These are phyloP conservation scores for Paramormyrops hopkinsi DNA, from an alignment of 2,797 vertebrate species.

Conservation along the genomic window DNA sequence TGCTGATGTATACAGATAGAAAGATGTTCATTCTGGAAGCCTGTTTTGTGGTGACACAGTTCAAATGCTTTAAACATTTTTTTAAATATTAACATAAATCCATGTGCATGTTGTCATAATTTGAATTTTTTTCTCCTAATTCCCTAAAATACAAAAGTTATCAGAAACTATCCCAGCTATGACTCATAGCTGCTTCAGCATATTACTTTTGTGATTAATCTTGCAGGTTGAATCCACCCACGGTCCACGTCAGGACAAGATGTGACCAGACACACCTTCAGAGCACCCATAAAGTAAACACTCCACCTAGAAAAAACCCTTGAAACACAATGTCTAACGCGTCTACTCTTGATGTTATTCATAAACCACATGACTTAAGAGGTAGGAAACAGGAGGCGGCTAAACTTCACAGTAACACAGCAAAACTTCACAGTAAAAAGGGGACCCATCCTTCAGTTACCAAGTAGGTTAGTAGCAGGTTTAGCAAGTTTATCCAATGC, in stretches of 20 bases:
- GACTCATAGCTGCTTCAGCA: not conserved
- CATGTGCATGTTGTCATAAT: slow-evolving; percentile 48
- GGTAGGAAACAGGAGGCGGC: not conserved
- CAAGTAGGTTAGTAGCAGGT: not conserved
- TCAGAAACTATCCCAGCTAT: slow-evolving; percentile 33
- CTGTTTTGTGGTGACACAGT: slow-evolving; percentile 25
- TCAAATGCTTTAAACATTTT: slow-evolving; percentile 36
- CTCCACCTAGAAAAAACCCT: not conserved
- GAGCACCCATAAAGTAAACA: not conserved
- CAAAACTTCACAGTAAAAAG: not conserved
- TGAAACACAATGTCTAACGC: not conserved
- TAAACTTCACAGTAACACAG: not conserved
- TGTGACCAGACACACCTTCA: not conserved
- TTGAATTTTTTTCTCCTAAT: slow-evolving; percentile 37
- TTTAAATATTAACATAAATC: slow-evolving; percentile 47
- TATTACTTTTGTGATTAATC: not conserved
- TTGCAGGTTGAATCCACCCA: not conserved
- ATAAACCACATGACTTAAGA: not conserved
- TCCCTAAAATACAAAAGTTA: slow-evolving; percentile 60
- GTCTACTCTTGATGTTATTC: not conserved
- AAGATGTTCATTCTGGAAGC: slow-evolving; percentile 2
- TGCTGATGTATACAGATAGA: slow-evolving; percentile 12
- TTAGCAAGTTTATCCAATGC: not conserved
- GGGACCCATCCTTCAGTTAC: not conserved
- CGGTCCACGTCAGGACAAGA: not conserved